Evolutionary conservation across 2,113 vertebrate genomes (phyloP).

Genomic region (Hyperopisus bebe): DNA sequence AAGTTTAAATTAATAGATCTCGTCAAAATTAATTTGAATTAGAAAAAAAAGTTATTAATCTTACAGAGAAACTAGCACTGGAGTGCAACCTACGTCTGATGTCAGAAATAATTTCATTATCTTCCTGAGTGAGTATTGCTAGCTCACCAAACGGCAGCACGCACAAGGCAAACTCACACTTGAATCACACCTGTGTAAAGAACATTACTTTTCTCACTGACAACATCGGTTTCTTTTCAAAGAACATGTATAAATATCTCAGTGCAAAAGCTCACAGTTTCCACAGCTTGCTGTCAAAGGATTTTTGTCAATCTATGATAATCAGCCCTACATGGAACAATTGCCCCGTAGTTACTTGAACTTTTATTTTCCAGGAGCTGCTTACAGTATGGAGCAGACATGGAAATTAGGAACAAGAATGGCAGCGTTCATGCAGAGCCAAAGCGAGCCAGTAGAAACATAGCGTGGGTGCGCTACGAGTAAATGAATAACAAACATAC

Average conservation of each 20-base stretch:
- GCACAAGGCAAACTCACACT: background rate
- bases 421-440: background rate
- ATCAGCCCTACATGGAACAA: background rate
- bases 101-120: background rate
- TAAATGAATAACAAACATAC: background rate
- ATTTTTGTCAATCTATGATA: background rate
- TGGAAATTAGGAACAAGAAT: background rate
- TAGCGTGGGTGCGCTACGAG: background rate
- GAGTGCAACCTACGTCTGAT: background rate
- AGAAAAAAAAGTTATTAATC: background rate
- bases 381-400: background rate
- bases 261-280: background rate
- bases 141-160: background rate
- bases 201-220: background rate
- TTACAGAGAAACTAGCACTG: background rate
- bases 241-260: background rate
- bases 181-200: background rate
- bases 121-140: background rate
- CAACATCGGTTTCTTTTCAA: background rate
- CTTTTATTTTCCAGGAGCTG: background rate
- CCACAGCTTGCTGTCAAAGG: background rate
- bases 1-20: background rate
- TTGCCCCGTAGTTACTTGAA: background rate
- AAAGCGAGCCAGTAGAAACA: background rate
- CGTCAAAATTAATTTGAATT: background rate